A percentile compares a stretch with the other conserved stretches of the same genome.
Evolutionary conservation across 2,113 vertebrate species (phyloP).

Genomic region (Perca flavescens): DNA sequence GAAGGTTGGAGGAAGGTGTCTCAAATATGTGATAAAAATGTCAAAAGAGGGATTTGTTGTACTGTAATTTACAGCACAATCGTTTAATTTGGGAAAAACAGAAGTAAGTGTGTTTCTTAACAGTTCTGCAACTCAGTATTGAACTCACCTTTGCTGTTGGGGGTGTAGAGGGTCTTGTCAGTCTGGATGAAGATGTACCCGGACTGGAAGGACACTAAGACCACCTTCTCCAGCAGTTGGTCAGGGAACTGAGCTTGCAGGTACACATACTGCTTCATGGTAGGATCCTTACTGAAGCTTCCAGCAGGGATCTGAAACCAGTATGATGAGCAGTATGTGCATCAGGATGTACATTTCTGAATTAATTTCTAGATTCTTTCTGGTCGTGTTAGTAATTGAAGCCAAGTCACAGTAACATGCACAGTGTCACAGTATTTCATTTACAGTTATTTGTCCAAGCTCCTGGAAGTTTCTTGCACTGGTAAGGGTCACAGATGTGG

Average conservation of each 20-base stretch:
- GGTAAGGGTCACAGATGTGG: conserved; percentile 55
- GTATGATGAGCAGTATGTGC: neutral
- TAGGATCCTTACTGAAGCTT: conserved; percentile 63
- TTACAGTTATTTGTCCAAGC: conserved; percentile 78
- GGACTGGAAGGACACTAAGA: too few relatives aligned
- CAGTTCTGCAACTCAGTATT: accelerated
- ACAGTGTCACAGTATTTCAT: neutral
- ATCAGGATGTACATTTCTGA: neutral
- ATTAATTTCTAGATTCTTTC: neutral
- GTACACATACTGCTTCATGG: conserved; percentile 72
- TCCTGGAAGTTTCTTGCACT: conserved; percentile 40
- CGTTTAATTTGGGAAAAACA: neutral
- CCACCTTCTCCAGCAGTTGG: too few relatives aligned
- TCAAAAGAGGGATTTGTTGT: neutral
- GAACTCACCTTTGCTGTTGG: conserved; percentile 55
- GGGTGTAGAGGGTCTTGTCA: conserved; percentile 59
- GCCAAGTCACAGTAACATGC: neutral
- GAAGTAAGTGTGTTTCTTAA: neutral
- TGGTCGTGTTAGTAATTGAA: neutral
- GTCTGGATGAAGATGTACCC: too few relatives aligned
- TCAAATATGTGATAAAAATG: too few relatives aligned
- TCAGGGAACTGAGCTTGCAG: conserved; percentile 50
- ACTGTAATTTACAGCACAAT: neutral
- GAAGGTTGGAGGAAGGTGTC: neutral
- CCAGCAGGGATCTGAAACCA: conserved; percentile 62